phyloP scores from a whole-genome alignment of 2,888 invertebrate species.

The Torymus auratus region DNA sequence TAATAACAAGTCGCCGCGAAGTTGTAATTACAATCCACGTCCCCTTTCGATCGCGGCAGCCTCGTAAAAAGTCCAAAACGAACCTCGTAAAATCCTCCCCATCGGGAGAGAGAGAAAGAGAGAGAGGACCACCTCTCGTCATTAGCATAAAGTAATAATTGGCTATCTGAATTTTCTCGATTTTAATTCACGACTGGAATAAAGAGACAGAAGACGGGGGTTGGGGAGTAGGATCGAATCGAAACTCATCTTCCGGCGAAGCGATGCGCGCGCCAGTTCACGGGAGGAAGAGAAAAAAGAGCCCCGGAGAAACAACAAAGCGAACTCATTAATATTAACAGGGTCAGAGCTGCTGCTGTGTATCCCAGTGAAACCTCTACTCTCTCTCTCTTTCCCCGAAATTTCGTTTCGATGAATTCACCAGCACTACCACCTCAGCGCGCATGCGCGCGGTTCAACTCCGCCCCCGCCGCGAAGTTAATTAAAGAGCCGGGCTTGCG shows the following conservation, averaged over 20 bases:
- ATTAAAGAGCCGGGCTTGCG: constrained; percentile 44
- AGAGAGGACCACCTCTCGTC: not conserved
- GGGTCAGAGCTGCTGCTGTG: not conserved
- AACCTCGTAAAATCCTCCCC: not conserved
- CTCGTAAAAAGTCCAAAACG: not conserved
- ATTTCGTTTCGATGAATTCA: constrained; percentile 38
- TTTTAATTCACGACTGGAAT: constrained; percentile 14
- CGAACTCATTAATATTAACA: constrained; percentile 42
- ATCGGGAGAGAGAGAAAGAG: not conserved
- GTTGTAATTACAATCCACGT: too few species aligned
- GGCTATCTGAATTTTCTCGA: constrained; percentile 13
- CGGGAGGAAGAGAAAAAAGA: not conserved
- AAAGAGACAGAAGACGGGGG: not conserved
- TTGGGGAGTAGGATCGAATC: too few species aligned
- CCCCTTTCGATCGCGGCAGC: not conserved
- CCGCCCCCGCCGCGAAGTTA: constrained; percentile 36
- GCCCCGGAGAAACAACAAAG: not conserved
- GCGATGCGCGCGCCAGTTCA: not conserved
- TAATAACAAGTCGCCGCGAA: too few species aligned
- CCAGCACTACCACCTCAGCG: not conserved
- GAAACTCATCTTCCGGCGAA: too few species aligned
- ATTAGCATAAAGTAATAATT: constrained; percentile 44
- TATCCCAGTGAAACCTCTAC: too few species aligned
- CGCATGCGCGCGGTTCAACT: not conserved
- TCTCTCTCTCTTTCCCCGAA: constrained; percentile 25